phyloP scores from a whole-genome alignment of 2,113 vertebrate genomes.

The Chrysemys picta region DNA sequence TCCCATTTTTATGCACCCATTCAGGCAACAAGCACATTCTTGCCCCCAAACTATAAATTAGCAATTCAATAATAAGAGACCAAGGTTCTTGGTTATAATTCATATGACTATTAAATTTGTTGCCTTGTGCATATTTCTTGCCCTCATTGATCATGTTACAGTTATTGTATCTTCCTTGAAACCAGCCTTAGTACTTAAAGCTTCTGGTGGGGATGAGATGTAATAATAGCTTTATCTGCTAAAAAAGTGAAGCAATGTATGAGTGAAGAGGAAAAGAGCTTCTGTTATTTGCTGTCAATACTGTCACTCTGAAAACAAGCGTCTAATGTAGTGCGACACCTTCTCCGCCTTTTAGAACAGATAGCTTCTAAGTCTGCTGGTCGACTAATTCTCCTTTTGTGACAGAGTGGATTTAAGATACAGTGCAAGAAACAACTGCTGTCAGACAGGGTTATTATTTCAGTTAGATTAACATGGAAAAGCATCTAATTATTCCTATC shows the following conservation, averaged over 20 bases:
- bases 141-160: background rate
- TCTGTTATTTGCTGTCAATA: background rate
- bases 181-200: background rate
- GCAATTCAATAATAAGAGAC: background rate
- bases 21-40: background rate
- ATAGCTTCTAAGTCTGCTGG: background rate
- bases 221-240: background rate
- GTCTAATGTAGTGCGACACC: accelerated
- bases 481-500: background rate
- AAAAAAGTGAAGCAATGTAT: background rate
- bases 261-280: background rate
- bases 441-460: background rate
- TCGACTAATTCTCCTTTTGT: background rate
- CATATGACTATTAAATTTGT: background rate
- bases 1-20: background rate
- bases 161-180: background rate
- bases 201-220: background rate
- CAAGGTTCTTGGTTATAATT: background rate
- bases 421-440: background rate
- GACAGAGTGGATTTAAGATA: background rate
- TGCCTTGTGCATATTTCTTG: background rate
- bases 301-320: background rate
- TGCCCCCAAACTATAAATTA: background rate
- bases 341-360: background rate
- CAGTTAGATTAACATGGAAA: background rate